These are phyloP conservation scores for Drosophila quadrilineata DNA, from an alignment of 1,140 invertebrate genomes.

Conservation along the genomic window DNA sequence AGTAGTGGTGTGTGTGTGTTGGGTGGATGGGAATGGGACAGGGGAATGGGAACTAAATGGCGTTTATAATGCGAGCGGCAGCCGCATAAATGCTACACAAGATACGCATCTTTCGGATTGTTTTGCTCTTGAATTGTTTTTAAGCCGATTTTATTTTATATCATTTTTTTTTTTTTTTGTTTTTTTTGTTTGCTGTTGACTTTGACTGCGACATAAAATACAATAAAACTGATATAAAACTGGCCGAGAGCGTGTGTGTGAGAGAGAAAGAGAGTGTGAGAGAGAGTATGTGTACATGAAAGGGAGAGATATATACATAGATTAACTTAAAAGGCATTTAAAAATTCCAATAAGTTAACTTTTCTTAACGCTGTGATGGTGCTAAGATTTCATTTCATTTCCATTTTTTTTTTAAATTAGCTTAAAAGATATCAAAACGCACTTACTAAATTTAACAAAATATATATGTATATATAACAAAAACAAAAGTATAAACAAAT, in stretches of 20 bases:
- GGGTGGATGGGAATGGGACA: not conserved
- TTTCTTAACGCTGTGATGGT: constrained; percentile 16
- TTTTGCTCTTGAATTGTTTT: constrained; percentile 55
- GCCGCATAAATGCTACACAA: constrained; percentile 38
- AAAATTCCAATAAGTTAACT: constrained; percentile 62
- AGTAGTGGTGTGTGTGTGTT: not conserved
- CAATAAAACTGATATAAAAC: constrained; percentile 59
- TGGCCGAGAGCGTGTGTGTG: not conserved
- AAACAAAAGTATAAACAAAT: not conserved
- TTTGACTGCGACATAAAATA: constrained; percentile 58
- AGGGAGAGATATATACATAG: too few relatives aligned
- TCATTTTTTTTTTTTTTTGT: too few relatives aligned
- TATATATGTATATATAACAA: too few relatives aligned
- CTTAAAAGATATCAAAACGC: too few relatives aligned
- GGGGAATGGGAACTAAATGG: too few relatives aligned
- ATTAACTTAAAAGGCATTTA: constrained; percentile 58
- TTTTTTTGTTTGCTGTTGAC: too few relatives aligned
- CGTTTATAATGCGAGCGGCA: constrained; percentile 15
- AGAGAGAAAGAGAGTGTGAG: not conserved
- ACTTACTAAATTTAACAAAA: too few relatives aligned
- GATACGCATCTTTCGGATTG: constrained; percentile 68
- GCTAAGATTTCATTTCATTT: too few relatives aligned
- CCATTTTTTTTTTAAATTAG: too few relatives aligned
- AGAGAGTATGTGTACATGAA: not conserved
- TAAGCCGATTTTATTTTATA: constrained; percentile 68